These are phyloP conservation scores for Asobara japonica DNA, from an alignment of 1,140 invertebrate species.

Conservation along the genomic window DNA sequence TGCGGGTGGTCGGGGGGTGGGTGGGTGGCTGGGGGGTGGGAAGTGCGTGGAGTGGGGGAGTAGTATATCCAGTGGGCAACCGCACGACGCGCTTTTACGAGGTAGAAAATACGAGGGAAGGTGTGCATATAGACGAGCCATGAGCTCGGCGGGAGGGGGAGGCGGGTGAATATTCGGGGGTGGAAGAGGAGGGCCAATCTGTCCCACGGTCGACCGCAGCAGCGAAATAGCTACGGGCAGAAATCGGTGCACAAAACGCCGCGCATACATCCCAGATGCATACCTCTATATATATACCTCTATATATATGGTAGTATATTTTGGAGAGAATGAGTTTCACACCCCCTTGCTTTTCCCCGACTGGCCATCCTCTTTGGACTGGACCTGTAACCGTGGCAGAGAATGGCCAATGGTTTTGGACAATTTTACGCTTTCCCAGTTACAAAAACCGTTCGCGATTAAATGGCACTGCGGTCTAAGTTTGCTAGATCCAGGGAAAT, in stretches of 20 bases:
- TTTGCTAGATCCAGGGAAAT: background rate
- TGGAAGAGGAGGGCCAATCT: constrained; percentile 47
- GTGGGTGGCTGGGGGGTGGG: background rate
- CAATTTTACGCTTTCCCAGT: constrained; percentile 67
- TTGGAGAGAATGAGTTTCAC: constrained; percentile 30
- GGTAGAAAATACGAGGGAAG: constrained; percentile 53
- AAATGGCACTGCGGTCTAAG: constrained; percentile 59
- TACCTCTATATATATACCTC: too few relatives aligned
- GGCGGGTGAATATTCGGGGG: background rate
- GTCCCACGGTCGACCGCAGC: constrained; percentile 53
- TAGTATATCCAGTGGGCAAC: constrained; percentile 27
- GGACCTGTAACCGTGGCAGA: background rate
- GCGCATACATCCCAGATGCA: constrained; percentile 20
- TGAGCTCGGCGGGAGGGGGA: background rate
- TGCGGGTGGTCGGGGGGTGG: background rate
- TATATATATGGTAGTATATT: constrained; percentile 15
- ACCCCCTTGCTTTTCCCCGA: background rate
- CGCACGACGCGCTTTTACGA: constrained; percentile 54
- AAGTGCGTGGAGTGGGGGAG: background rate
- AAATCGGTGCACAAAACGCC: constrained; percentile 44
- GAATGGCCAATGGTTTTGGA: constrained; percentile 45
- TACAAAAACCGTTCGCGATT: constrained; percentile 67
- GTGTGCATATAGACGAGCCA: constrained; percentile 4
- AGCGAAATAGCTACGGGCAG: constrained; percentile 54
- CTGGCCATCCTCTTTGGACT: background rate